Base-by-base conservation (phyloP, 2,888 invertebrate genomes). In the Pachydiplax longipennis region DNA sequence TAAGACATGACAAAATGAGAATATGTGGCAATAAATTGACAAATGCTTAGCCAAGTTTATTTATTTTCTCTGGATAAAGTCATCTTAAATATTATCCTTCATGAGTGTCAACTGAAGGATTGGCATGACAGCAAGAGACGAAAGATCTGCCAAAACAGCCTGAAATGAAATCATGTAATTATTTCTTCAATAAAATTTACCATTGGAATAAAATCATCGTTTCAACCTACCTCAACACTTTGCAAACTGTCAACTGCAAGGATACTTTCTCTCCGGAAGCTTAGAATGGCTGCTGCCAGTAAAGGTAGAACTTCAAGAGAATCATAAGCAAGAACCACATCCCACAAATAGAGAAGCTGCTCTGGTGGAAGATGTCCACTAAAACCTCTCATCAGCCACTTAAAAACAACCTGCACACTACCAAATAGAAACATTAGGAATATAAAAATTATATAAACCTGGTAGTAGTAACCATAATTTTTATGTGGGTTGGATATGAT, bases 361-460 rank as follows among this genome's bases (percentile, higher is more conserved):
- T 98, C 98, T 0, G 98, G 98, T 0, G 98, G 97, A 87, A 99
- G 95, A 93, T 98, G 98, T 0, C 99, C 99, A 92, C 99, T 98
- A 94, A 99, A 99, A 1, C 98, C 99, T 92, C 99, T 95, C 97
- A 99, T 99, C 82, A 99, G 94, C 99, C 99, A 99, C 94, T 99
- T 99, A 94, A 99, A 98, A 1, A 98, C 98, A 44, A 99, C 96
- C 93, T 97, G 96, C 90, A 99, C 95, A 3, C 99, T 99, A 92
- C 91, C 44, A 44, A 3, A 44, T 44, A 10, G 44, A 44, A 44
- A 44, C 6, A 44, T 44, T 10, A 40, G 2, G n/a, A n/a, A n/a
- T n/a, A n/a, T n/a, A n/a, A n/a, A n/a, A n/a, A n/a, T 40, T 40
- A 40, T 40, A 5, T 40, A 6, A 40, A 40, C 6, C 6, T 6